Evolutionary conservation across 2,113 vertebrate genomes (phyloP).

Genomic region (Caranx ignobilis): DNA sequence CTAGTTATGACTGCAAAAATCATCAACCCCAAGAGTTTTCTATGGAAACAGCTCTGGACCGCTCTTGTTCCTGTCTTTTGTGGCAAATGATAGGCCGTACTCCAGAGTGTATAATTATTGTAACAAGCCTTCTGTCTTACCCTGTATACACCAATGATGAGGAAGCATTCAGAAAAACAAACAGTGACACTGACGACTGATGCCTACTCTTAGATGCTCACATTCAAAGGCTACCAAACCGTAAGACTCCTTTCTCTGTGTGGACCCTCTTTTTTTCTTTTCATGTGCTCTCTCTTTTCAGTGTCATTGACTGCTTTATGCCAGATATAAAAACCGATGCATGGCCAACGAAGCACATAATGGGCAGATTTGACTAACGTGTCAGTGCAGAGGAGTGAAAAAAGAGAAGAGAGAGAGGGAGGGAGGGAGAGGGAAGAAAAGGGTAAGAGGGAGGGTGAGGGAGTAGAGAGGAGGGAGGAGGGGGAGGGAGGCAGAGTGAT

Average conservation of each 20-base stretch:
- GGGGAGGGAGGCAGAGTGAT: slow-evolving; percentile 21
- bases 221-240: slow-evolving; percentile 58
- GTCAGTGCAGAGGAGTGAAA: slow-evolving; percentile 71
- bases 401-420: slow-evolving; percentile 42
- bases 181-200: slow-evolving; percentile 63
- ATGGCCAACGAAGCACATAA: slow-evolving; percentile 77
- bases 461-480: slow-evolving; percentile 11
- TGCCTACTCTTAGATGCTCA: slow-evolving; percentile 35
- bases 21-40: slow-evolving; percentile 10
- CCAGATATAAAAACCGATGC: slow-evolving; percentile 78
- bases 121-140: slow-evolving; percentile 66
- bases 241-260: slow-evolving; percentile 44
- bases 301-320: slow-evolving; percentile 77
- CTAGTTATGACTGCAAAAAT: background rate
- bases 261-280: slow-evolving; percentile 33
- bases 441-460: background rate
- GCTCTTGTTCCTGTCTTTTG: slow-evolving; percentile 66
- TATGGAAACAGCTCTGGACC: slow-evolving; percentile 34
- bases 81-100: slow-evolving; percentile 68
- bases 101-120: slow-evolving; percentile 72
- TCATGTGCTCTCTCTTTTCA: slow-evolving; percentile 67
- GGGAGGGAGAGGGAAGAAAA: slow-evolving; percentile 5
- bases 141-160: slow-evolving; percentile 43
- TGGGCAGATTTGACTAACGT: slow-evolving; percentile 76
- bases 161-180: slow-evolving; percentile 61